phyloP scores from a whole-genome alignment of 2,888 invertebrate genomes.

The Odontocerum albicorne region DNA sequence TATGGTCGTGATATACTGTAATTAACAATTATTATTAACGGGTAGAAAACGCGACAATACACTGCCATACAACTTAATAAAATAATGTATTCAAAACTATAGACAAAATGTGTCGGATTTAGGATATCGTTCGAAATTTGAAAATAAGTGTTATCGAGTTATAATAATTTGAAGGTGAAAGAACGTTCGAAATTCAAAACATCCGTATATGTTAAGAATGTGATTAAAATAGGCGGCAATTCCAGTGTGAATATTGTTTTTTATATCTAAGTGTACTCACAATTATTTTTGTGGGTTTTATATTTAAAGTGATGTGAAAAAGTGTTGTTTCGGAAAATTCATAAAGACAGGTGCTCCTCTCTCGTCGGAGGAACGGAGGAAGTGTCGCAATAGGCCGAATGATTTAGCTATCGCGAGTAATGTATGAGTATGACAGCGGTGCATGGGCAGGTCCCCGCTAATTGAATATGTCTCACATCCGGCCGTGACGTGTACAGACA shows the following conservation, averaged over 20 bases:
- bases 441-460: conserved; percentile 8
- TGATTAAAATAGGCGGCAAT: too few species aligned
- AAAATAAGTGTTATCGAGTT: too few species aligned
- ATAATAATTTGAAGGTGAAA: too few species aligned
- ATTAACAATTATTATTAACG: neutral
- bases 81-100: neutral
- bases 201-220: too few species aligned
- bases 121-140: too few species aligned
- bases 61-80: neutral
- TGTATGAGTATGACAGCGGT: neutral
- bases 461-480: conserved; percentile 21
- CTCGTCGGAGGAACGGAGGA: too few species aligned
- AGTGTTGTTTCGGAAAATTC: neutral
- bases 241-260: too few species aligned
- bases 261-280: too few species aligned
- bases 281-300: too few species aligned
- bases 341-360: neutral
- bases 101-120: too few species aligned
- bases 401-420: neutral
- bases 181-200: too few species aligned
- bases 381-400: conserved; percentile 7
- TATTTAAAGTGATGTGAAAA: neutral
- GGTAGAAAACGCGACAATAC: neutral
- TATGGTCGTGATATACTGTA: neutral
- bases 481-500: conserved; percentile 23